A percentile compares a stretch with the other conserved stretches of the same genome.
These are phyloP conservation scores for Theretra japonica DNA, from an alignment of 2,888 invertebrate genomes.

Conservation along the genomic window DNA sequence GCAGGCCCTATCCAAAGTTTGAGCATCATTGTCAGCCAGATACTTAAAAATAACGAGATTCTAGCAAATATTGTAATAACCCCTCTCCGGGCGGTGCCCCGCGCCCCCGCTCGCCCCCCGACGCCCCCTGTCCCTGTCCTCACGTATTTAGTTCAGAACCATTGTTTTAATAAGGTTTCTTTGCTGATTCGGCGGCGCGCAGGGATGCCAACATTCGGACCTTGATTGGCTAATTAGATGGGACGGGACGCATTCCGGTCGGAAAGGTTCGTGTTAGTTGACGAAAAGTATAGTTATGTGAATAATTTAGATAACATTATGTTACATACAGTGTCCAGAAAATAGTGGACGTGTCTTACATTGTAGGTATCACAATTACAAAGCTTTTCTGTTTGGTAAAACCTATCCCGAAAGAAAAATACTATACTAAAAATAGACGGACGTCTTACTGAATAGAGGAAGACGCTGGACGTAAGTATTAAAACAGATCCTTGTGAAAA, in stretches of 20 bases:
- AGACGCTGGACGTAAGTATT: too few relatives aligned
- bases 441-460: too few relatives aligned
- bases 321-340: neutral
- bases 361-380: too few relatives aligned
- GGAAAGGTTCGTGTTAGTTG: neutral
- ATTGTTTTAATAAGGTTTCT: slow-evolving; percentile 73
- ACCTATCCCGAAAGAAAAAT: too few relatives aligned
- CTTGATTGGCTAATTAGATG: slow-evolving; percentile 20
- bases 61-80: slow-evolving; percentile 83
- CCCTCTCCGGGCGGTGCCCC: slow-evolving; percentile 45
- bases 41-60: slow-evolving; percentile 85
- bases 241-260: neutral
- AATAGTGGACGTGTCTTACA: neutral
- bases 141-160: slow-evolving; percentile 61
- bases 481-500: too few relatives aligned
- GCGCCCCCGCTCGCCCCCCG: slow-evolving; percentile 41
- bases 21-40: slow-evolving; percentile 66
- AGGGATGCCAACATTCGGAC: slow-evolving; percentile 28
- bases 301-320: neutral
- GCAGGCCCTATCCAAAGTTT: slow-evolving; percentile 56
- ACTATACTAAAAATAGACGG: too few relatives aligned
- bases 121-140: slow-evolving; percentile 48
- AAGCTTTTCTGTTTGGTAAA: too few relatives aligned
- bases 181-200: slow-evolving; percentile 61
- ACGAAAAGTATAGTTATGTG: neutral